Evolutionary conservation across 2,888 invertebrate species (phyloP), one percentile per base, ranked within the genome.

Genomic region (Noctua fimbriata): DNA sequence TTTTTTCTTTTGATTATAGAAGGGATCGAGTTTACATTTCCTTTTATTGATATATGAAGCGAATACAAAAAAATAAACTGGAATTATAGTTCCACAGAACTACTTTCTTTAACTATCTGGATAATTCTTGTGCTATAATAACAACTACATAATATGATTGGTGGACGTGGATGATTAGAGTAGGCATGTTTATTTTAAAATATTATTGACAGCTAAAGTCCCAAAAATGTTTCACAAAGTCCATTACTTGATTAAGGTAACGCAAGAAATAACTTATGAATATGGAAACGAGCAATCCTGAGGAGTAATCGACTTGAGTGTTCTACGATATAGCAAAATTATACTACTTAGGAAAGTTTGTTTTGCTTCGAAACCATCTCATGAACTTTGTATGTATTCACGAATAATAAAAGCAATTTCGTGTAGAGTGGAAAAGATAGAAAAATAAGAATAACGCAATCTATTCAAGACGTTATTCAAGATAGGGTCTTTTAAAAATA

Each of bases 211-310:
- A 58, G 65, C 12, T 65, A 72, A 58, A 28, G 41, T 36, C 32
- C 58, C 28, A 36, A 65, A 76, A 71, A 32, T n/a, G 55, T 16
- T 63, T 32, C n/a, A 60, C 18, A 55, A 79, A 71, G 58, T 84
- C 74, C 74, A 75, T 83, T 83, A 83, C 67, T 75, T 44, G 85
- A 83, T 84, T 82, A 82, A 63, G 16, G 81, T 55, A 74, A 72
- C 24, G n/a, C 36, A 71, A 63, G 36, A 71, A 76, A 85, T 84
- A 80, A 72, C 72, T 47, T 67, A 65, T 72, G 49, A 73, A 71
- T 67, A 74, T 77, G 65, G 36, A 49, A 85, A 86, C 58, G 32
- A 76, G 70, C 66, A 73, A 73, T 76, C 44, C 49, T 69, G 73
- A 60, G 28, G 69, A 69, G 67, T 76, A 85, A 83, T 86, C 76